Conservation (phyloP, 1,140 invertebrate genomes). For the Drosophila kohkoa region DNA sequence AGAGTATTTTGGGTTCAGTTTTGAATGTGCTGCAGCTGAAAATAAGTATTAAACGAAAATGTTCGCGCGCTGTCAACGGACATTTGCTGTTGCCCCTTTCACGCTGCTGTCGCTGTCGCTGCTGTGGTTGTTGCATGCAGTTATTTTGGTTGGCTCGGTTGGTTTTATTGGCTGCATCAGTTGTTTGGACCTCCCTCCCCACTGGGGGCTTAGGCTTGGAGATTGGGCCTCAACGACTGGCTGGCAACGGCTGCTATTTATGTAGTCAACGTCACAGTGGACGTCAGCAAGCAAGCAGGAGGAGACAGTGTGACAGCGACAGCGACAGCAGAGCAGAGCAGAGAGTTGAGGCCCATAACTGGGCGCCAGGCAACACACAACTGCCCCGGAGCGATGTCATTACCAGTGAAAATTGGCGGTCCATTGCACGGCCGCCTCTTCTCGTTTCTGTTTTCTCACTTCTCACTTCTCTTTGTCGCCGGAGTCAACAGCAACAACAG, state of each 20-base stretch:
- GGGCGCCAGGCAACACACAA: constrained; percentile 24
- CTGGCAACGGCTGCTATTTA: constrained; percentile 64
- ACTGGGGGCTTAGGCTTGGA: too few species aligned
- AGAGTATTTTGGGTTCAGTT: constrained; percentile 20
- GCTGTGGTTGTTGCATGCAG: constrained; percentile 33
- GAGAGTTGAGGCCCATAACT: constrained; percentile 30
- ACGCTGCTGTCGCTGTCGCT: background rate
- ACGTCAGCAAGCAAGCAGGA: background rate
- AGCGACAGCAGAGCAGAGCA: constrained; percentile 2
- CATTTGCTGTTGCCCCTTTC: constrained; percentile 10
- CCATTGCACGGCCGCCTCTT: constrained; percentile 28
- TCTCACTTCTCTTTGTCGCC: background rate
- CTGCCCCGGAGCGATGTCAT: constrained; percentile 59
- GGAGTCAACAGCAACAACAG: constrained; percentile 6
- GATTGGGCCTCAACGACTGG: background rate
- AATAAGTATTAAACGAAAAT: constrained; percentile 26
- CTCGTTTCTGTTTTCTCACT: background rate
- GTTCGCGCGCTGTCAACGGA: constrained; percentile 40
- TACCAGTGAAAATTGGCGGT: constrained; percentile 54
- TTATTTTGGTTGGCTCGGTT: constrained; percentile 69
- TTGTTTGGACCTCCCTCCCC: background rate
- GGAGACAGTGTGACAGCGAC: constrained; percentile 10
- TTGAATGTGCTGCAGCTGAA: background rate
- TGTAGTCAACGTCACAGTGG: constrained; percentile 50
- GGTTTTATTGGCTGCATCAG: constrained; percentile 72